These are phyloP conservation scores for Charanyca ferruginea DNA, from an alignment of 2,888 invertebrate genomes.

Conservation along the genomic window DNA sequence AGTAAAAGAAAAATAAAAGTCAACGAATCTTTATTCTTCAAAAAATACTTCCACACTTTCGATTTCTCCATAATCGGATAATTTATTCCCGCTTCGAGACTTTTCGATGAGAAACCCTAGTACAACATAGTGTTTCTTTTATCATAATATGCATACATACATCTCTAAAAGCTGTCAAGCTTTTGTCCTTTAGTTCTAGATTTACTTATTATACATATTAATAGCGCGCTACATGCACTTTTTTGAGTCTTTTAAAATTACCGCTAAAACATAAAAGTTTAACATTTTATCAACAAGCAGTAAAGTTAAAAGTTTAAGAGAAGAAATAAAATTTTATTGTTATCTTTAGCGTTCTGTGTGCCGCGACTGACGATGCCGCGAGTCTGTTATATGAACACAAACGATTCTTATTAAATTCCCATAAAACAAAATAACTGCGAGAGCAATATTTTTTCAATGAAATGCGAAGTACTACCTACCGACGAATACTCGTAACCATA, in stretches of 20 bases:
- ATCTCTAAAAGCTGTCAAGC: neutral
- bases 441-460: conserved; percentile 52
- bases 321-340: conserved; percentile 24
- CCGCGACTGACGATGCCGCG: conserved; percentile 23
- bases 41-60: no score
- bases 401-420: conserved; percentile 69
- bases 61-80: no score
- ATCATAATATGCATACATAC: no score
- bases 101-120: no score
- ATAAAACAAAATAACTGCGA: conserved; percentile 65
- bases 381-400: conserved; percentile 31
- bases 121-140: no score
- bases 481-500: conserved; percentile 32
- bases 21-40: no score
- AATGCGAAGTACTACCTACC: conserved; percentile 11
- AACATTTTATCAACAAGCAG: conserved; percentile 31
- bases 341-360: conserved; percentile 25
- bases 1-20: no score
- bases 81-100: no score
- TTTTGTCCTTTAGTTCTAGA: neutral
- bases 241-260: conserved; percentile 2
- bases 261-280: conserved; percentile 1
- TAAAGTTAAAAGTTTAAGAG: conserved; percentile 33
- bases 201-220: conserved; percentile 19
- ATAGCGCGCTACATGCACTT: conserved; percentile 3